Base-by-base conservation (phyloP, 1,140 invertebrate genomes). In the Apis cerana region DNA sequence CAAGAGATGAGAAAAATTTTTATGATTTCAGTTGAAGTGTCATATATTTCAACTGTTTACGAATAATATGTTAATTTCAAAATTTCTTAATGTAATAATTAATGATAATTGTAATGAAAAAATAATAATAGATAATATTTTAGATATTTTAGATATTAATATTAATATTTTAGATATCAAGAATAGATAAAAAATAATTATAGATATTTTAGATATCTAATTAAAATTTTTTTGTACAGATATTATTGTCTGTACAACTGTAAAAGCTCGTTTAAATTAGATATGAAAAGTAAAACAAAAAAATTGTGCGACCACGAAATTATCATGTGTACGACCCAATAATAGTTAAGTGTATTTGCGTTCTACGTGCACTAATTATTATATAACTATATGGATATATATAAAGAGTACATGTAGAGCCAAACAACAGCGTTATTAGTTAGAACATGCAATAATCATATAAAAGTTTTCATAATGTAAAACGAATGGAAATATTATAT, bases 401-500 rank as follows among this genome's bases (percentile, higher is more conserved):
- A 27, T 27, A 27, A 23, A n/a, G 19, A 64, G 48, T 65, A 70
- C 77, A 75, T 88, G 80, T 78, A 88, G 80, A 89, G 86, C 84
- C 83, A 88, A 84, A 70, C 80, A 77, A 70, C 59, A 75, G 82
- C 23, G 77, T 85, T 56, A 82, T 89, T 86, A 86, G 83, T 65
- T 43, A 43, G 5, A 86, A 76, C 87, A 91, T 91, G 90, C 90
- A 92, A 85, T 89, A 88, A 90, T 87, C 75, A 88, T 64, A 88
- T 89, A 76, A 89, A 76, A 62, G 23, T 62, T 84, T 69, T 84
- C 75, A 88, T 69, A 87, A 81, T 88, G 86, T 88, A 91, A 93
- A 92, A 91, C 89, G 83, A 90, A 90, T 88, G 88, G 86, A 82
- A 75, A 68, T 33, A 68, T 43, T 1, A 52, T 33, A 19, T 13